Percentiles rank a stretch among this genome's conserved stretches.
These are phyloP conservation scores for Latheticus oryzae DNA, from an alignment of 2,888 invertebrate species.

Conservation along the genomic window DNA sequence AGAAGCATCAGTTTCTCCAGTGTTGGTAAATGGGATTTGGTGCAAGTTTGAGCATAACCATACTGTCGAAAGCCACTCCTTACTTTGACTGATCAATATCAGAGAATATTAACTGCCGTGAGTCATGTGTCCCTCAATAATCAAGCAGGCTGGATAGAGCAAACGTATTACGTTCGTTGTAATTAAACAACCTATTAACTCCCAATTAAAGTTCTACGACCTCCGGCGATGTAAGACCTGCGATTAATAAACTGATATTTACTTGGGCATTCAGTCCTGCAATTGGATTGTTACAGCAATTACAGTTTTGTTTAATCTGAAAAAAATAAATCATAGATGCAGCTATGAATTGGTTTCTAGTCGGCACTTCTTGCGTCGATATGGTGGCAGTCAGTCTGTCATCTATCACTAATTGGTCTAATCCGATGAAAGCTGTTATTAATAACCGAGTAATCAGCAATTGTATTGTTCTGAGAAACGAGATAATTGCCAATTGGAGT, in stretches of 20 bases:
- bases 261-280: too few species aligned
- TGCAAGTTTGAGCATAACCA: constrained; percentile 33
- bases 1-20: constrained; percentile 22
- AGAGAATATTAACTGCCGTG: constrained; percentile 45
- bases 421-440: constrained; percentile 35
- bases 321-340: too few species aligned
- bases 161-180: constrained; percentile 40
- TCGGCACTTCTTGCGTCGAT: not conserved
- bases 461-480: constrained; percentile 41
- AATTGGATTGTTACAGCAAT: too few species aligned
- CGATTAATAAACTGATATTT: constrained; percentile 7
- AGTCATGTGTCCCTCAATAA: constrained; percentile 46
- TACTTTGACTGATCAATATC: constrained; percentile 46
- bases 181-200: constrained; percentile 48
- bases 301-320: too few species aligned
- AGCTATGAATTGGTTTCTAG: constrained; percentile 3
- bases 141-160: constrained; percentile 38
- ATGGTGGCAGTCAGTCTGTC: constrained; percentile 9
- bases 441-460: constrained; percentile 38
- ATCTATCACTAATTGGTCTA: constrained; percentile 23
- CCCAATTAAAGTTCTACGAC: constrained; percentile 41
- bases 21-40: constrained; percentile 34
- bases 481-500: constrained; percentile 44
- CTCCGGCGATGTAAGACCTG: constrained; percentile 18
- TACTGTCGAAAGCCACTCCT: constrained; percentile 38